Evolutionary conservation across 2,888 invertebrate species (phyloP).

Genomic region (Aspidapion aeneum): DNA sequence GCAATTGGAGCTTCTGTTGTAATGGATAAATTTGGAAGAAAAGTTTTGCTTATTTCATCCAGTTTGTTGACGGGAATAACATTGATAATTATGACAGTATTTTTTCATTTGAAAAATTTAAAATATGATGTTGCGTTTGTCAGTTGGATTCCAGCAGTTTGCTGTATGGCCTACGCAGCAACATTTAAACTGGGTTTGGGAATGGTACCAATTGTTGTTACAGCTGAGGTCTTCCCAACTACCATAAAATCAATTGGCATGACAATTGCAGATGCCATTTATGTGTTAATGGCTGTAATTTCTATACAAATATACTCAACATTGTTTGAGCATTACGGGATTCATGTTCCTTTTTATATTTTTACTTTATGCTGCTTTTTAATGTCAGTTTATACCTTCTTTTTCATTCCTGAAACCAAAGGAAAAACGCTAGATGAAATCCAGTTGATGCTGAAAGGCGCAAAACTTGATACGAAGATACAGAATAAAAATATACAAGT

Average conservation of each 20-base stretch:
- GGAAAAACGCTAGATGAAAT: slow-evolving; percentile 39
- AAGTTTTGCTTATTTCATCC: slow-evolving; percentile 39
- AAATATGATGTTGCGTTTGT: slow-evolving; percentile 34
- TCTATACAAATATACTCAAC: slow-evolving; percentile 40
- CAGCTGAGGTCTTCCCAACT: slow-evolving; percentile 46
- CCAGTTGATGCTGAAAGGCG: slow-evolving; percentile 36
- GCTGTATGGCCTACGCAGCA: slow-evolving; percentile 43
- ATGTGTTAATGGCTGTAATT: slow-evolving; percentile 39
- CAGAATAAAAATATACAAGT: background rate
- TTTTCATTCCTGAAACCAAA: slow-evolving; percentile 37
- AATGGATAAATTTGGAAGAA: slow-evolving; percentile 44
- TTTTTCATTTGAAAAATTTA: slow-evolving; percentile 40
- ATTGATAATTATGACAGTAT: slow-evolving; percentile 39
- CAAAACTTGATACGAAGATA: background rate
- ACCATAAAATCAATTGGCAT: slow-evolving; percentile 46
- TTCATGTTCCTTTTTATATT: slow-evolving; percentile 43
- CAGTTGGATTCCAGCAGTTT: slow-evolving; percentile 44
- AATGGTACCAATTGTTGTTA: slow-evolving; percentile 44
- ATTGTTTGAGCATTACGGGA: slow-evolving; percentile 34
- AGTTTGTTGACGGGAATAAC: slow-evolving; percentile 40
- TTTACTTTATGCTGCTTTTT: slow-evolving; percentile 28
- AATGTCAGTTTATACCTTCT: slow-evolving; percentile 23
- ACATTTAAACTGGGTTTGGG: slow-evolving; percentile 44
- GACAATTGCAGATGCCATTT: slow-evolving; percentile 43
- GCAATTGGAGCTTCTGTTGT: slow-evolving; percentile 38